These are phyloP conservation scores for Trididemnum miniatum DNA, from an alignment of 23 tunicate genomes.

Conservation along the genomic window DNA sequence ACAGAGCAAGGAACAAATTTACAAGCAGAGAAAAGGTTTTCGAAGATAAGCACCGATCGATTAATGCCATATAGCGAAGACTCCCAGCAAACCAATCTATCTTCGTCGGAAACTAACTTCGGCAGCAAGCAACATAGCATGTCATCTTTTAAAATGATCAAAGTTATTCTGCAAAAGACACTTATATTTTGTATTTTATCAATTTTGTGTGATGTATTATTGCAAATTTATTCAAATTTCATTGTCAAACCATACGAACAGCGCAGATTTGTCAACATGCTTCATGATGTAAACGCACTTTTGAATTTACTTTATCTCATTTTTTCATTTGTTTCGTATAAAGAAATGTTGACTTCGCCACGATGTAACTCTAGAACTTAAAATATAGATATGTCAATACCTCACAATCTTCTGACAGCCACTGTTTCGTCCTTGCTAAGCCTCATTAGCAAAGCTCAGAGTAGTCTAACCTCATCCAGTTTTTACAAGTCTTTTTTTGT, in stretches of 20 bases:
- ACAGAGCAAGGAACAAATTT: background rate
- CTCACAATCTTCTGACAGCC: too few relatives aligned
- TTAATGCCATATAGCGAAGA: too few relatives aligned
- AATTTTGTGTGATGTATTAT: background rate
- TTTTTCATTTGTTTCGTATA: background rate
- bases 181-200: background rate
- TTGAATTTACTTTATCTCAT: slow-evolving; percentile 5
- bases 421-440: too few relatives aligned
- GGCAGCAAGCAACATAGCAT: too few relatives aligned
- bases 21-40: background rate
- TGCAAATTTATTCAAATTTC: background rate
- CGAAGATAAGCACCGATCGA: too few relatives aligned
- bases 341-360: slow-evolving; percentile 17
- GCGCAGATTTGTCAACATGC: background rate
- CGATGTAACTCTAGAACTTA: too few relatives aligned
- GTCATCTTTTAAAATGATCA: background rate
- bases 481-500: too few relatives aligned
- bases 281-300: background rate
- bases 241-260: background rate
- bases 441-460: too few relatives aligned
- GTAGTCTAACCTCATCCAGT: too few relatives aligned
- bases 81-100: too few relatives aligned
- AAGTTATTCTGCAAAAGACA: background rate
- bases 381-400: too few relatives aligned
- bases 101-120: too few relatives aligned